Base-by-base conservation (phyloP, 1,140 invertebrate genomes). In the Caenorhabditis inopinata region DNA sequence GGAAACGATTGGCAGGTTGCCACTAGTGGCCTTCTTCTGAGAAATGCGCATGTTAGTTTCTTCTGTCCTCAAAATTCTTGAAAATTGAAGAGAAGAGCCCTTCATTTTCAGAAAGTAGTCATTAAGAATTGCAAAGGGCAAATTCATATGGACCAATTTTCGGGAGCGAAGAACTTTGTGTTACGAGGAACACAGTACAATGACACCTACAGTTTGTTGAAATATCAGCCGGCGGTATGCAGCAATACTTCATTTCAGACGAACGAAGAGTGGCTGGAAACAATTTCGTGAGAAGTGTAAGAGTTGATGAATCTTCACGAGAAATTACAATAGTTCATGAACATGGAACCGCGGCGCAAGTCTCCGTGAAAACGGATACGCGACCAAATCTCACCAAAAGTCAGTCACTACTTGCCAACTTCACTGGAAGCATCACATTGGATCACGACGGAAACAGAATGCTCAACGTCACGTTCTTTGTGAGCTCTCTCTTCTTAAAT, bases 1-100 rank as follows among this genome's bases (percentile, higher is more conserved):
- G 58, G 58, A 68, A 68, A 68, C n/a, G 58, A 68, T 68, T 68
- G 58, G 58, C 58, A 68, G 38, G 58, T 68, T 4, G 58, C 58
- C 9, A 68, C 58, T 6, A 68, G 32, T 68, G 58, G 58, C 18
- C 21, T 68, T 9, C 58, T 68, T 11, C 58, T 68, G 7, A 38
- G 58, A 68, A 68, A 68, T 68, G 58, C 58, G n/a, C 58, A 68
- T 38, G 58, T 68, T 11, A 9, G 58, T 42, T 1, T 1, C 5
- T 68, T 68, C 5, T 21, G 9, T 32, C 32, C 11, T 2, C 29
- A 32, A 32, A 68, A 2, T 21, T 5, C 38, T 18, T 7, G 0
- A 1, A 51, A 5, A 23, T 1, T n/a, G n/a, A n/a, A n/a, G n/a
- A n/a, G n/a, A n/a, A n/a, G n/a, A n/a, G n/a, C n/a, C n/a, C n/a